These are phyloP conservation scores for Oryzias woworae DNA, from an alignment of 2,113 vertebrate genomes.

Conservation along the genomic window DNA sequence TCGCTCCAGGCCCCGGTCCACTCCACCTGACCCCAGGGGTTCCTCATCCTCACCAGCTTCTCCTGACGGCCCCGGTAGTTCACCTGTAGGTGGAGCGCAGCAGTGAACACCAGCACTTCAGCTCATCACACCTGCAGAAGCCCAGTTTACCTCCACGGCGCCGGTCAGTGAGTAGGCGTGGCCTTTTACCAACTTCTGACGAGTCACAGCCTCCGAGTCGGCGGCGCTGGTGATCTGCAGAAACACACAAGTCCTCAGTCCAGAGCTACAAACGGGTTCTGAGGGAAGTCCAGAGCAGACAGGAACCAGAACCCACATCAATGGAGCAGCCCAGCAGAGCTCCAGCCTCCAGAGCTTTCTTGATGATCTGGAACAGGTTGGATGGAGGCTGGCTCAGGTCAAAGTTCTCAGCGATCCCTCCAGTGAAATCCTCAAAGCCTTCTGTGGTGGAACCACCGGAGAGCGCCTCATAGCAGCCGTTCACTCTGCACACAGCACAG, in stretches of 20 bases:
- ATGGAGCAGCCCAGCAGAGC: slow-evolving; percentile 94
- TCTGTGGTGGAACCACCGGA: slow-evolving; percentile 89
- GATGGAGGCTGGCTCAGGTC: slow-evolving; percentile 82
- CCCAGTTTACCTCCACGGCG: slow-evolving; percentile 82
- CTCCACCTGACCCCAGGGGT: slow-evolving; percentile 97
- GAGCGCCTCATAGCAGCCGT: slow-evolving; percentile 87
- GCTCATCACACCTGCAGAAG: not conserved
- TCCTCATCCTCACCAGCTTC: slow-evolving; percentile 89
- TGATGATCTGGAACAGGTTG: slow-evolving; percentile 88
- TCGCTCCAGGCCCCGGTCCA: slow-evolving; percentile 97
- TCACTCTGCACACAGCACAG: slow-evolving; percentile 72
- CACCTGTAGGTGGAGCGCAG: slow-evolving; percentile 74
- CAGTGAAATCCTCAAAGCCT: slow-evolving; percentile 92
- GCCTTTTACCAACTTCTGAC: slow-evolving; percentile 95
- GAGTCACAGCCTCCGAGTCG: slow-evolving; percentile 89
- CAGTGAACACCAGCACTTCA: not conserved
- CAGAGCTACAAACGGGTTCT: not conserved
- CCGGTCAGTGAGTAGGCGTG: slow-evolving; percentile 93
- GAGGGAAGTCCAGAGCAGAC: too few relatives aligned
- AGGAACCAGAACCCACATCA: slow-evolving; percentile 78
- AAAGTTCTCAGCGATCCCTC: slow-evolving; percentile 89
- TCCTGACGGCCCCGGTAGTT: slow-evolving; percentile 82
- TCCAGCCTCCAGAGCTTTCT: slow-evolving; percentile 87
- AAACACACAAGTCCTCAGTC: not conserved
- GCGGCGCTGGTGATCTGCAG: slow-evolving; percentile 88